These are phyloP conservation scores for Linnaemya tessellans DNA, from an alignment of 2,888 invertebrate species.

Conservation along the genomic window DNA sequence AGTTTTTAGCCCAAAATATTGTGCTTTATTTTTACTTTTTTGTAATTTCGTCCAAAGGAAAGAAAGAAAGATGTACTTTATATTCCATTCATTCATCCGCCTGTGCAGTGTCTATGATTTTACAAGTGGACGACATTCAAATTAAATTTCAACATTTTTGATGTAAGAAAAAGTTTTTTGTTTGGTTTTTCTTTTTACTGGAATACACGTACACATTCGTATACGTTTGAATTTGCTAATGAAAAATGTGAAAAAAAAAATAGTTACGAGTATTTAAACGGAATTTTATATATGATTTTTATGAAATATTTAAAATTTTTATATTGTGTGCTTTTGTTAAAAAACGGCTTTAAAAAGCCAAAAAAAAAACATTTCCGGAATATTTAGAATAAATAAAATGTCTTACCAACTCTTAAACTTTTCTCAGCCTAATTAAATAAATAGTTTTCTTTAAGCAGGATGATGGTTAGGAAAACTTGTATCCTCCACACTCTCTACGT, in stretches of 20 bases:
- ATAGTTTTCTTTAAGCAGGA: too few relatives aligned
- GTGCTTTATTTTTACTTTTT: conserved; percentile 11
- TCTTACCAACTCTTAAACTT: too few relatives aligned
- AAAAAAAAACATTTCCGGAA: too few relatives aligned
- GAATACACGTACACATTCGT: conserved; percentile 7
- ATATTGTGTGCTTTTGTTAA: too few relatives aligned
- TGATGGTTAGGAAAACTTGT: too few relatives aligned
- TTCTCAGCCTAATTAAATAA: too few relatives aligned
- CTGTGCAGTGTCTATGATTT: conserved; percentile 51
- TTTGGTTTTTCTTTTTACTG: conserved; percentile 6
- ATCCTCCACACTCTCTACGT: too few relatives aligned
- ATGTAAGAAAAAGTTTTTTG: conserved; percentile 38
- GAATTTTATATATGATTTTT: conserved; percentile 14
- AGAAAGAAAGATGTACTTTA: conserved; percentile 21
- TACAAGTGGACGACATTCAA: conserved; percentile 76
- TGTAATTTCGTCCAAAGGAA: conserved; percentile 37
- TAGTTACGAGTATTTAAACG: not conserved
- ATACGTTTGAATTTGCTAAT: not conserved
- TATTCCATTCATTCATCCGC: conserved; percentile 32
- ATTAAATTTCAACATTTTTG: conserved; percentile 64
- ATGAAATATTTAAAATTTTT: conserved; percentile 3
- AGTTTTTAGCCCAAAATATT: conserved; percentile 55
- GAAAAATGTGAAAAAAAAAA: not conserved
- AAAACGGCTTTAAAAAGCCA: too few relatives aligned
- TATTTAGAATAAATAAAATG: too few relatives aligned